A percentile compares a stretch with the other conserved stretches of the same genome.
Conservation (phyloP, 2,888 invertebrate genomes). For the Lamellibrachia columna region DNA sequence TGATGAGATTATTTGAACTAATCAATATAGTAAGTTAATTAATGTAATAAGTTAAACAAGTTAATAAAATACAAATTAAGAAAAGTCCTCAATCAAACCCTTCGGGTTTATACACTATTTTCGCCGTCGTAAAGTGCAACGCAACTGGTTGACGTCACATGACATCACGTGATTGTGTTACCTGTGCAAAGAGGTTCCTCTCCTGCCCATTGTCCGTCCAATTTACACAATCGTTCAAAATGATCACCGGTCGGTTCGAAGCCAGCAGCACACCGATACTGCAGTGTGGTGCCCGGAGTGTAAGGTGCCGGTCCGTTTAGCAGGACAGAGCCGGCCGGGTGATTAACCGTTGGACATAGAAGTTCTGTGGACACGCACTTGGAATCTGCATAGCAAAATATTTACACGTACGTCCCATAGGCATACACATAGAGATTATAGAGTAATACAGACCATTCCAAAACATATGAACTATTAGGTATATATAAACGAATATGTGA, state of each 20-base stretch:
- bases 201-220: not conserved
- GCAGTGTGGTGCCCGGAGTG: not conserved
- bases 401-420: not conserved
- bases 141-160: not conserved
- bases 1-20: too few relatives aligned
- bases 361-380: not conserved
- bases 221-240: not conserved
- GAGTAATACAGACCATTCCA: too few relatives aligned
- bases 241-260: not conserved
- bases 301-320: not conserved
- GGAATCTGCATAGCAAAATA: not conserved
- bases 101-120: not conserved
- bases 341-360: not conserved
- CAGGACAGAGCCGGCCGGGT: not conserved
- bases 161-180: not conserved
- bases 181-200: not conserved
- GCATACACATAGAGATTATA: not conserved
- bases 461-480: too few relatives aligned
- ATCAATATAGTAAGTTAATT: not conserved
- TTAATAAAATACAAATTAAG: not conserved
- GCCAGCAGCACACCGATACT: not conserved
- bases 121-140: not conserved
- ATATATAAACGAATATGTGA: too few relatives aligned
- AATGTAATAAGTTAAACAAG: not conserved
- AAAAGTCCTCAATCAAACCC: not conserved